Percentiles rank a stretch among this genome's conserved stretches.
Evolutionary conservation across 2,797 vertebrate genomes (phyloP).

Genomic region (Carduelis carduelis): DNA sequence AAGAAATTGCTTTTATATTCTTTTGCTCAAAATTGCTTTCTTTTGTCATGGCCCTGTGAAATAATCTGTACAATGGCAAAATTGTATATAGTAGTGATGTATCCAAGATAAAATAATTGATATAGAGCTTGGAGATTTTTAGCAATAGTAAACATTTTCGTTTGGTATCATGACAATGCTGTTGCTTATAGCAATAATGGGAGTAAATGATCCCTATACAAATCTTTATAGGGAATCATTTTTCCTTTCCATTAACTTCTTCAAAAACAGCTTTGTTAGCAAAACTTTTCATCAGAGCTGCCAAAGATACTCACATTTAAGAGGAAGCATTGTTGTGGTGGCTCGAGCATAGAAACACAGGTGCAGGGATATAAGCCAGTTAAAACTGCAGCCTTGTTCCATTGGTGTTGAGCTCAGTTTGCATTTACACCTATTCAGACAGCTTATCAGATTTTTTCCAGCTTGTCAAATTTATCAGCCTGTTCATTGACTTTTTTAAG

Average conservation of each 20-base stretch:
- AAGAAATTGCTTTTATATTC: not conserved
- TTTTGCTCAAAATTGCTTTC: not conserved
- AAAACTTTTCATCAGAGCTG: not conserved
- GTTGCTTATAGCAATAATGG: not conserved
- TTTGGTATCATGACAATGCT: not conserved
- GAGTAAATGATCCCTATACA: conserved; percentile 5
- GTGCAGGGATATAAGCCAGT: not conserved
- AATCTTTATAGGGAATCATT: not conserved
- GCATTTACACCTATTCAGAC: not conserved
- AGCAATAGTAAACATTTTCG: not conserved
- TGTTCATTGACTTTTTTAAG: not conserved
- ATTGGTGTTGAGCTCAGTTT: not conserved
- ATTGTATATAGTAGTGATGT: not conserved
- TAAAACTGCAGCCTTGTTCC: not conserved
- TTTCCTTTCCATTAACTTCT: not conserved
- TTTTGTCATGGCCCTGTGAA: not conserved
- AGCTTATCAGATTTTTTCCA: not conserved
- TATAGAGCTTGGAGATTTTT: not conserved
- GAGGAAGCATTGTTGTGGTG: not conserved
- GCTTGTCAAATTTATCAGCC: not conserved
- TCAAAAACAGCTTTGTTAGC: not conserved
- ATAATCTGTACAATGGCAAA: not conserved
- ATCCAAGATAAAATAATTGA: not conserved
- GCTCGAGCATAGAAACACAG: rapidly evolving
- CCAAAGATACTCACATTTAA: not conserved